These are phyloP conservation scores for Conus ventricosus DNA, from an alignment of 1,140 invertebrate species.

Conservation along the genomic window DNA sequence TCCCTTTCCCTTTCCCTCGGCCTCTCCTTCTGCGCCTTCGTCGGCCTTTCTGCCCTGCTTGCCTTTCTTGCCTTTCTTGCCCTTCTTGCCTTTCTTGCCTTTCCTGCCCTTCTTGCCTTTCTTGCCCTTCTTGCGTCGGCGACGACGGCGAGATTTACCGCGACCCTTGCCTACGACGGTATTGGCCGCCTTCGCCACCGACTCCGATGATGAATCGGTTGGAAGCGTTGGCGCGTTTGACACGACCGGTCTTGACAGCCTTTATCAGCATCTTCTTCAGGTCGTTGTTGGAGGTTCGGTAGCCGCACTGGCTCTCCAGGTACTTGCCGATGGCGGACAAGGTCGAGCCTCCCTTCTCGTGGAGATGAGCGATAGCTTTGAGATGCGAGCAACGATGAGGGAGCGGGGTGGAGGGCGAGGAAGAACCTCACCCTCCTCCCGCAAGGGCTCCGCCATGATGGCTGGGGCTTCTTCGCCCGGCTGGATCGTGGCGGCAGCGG, in stretches of 20 bases:
- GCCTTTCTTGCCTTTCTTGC: too few relatives aligned
- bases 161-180: not conserved
- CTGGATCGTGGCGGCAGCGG: too few relatives aligned
- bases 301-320: not conserved
- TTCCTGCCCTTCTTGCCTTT: not conserved
- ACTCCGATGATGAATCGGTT: not conserved
- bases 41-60: too few relatives aligned
- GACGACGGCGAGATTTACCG: not conserved
- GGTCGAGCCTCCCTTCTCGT: not conserved
- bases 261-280: constrained; percentile 5
- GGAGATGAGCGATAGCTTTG: not conserved
- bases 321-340: not conserved
- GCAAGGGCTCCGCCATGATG: too few relatives aligned
- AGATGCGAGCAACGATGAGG: not conserved
- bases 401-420: not conserved
- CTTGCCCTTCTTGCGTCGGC: not conserved
- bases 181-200: too few relatives aligned
- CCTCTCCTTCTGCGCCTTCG: not conserved
- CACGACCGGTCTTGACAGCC: not conserved
- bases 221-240: not conserved
- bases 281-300: not conserved
- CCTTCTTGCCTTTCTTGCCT: too few relatives aligned
- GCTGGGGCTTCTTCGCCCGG: too few relatives aligned
- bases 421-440: not conserved
- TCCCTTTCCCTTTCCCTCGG: not conserved